Evolutionary conservation across 2,113 vertebrate species (phyloP), one percentile per base, ranked within the genome.

Genomic region (Mastomys coucha): DNA sequence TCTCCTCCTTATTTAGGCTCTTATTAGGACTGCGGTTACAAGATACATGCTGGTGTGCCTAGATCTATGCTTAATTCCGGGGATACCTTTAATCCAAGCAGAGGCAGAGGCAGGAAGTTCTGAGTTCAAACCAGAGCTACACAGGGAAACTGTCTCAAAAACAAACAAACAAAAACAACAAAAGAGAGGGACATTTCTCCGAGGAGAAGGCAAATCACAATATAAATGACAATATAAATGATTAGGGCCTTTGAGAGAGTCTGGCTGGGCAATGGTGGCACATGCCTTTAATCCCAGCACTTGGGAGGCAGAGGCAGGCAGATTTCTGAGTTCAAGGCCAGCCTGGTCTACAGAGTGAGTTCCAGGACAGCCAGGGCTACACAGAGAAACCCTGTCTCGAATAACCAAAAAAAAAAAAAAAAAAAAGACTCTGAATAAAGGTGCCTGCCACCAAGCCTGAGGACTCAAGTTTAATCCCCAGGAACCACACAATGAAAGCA

Each of bases 61-160:
- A 95, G 89, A 81, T 81, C 53, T 51, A 81, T 58, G 7, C 60
- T 88, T 90, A 96, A 91, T 89, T 81, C 42, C 76, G 89, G 20
- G 19, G 56, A 75, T 85, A 5, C 67, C 33, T 69, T 69, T 69
- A 16, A 36, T 17, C 14, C 67, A 13, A 16, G 33, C 31, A 69
- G 72, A 42, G 70, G 36, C n/a, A 22, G 36, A 20, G 70, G 70
- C 36, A 20, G 36, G 14, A 17, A 17, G 72, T 39, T 75, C 39
- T 75, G 72, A 42, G n/a, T 75, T 42, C 5, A 2, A 76, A 22
- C 39, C 39, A 76, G 10, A 42, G 39, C 4, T 45, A 76, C 19
- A 76, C 39, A 76, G 73, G 39, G 22, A 42, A 76, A 42, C 73
- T 76, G 5, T 45, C 73, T 76, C 39, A 75, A 42, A 73, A 75